These are phyloP conservation scores for Pheosia tremula DNA, from an alignment of 2,888 invertebrate genomes.

Conservation along the genomic window DNA sequence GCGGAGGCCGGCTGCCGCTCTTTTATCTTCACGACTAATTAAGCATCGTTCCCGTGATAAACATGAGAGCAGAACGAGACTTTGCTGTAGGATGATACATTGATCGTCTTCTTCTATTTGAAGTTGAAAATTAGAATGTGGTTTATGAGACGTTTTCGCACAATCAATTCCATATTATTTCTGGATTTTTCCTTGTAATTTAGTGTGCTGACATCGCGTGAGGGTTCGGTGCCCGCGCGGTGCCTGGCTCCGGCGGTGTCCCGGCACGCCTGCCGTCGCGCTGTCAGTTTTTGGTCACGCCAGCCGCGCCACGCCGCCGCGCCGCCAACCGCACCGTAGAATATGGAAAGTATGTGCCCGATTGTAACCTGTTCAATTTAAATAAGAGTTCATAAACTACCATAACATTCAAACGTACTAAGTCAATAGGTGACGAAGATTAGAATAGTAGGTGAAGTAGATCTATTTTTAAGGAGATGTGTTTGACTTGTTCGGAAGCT, in stretches of 20 bases:
- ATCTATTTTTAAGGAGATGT: too few species aligned
- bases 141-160: neutral
- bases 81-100: slow-evolving; percentile 6
- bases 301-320: slow-evolving; percentile 36
- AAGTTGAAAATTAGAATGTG: neutral
- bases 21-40: slow-evolving; percentile 52
- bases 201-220: slow-evolving; percentile 70
- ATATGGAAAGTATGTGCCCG: slow-evolving; percentile 35
- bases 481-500: too few species aligned
- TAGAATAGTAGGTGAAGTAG: too few species aligned
- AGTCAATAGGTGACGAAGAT: too few species aligned
- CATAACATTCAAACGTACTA: neutral
- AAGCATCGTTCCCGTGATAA: slow-evolving; percentile 33
- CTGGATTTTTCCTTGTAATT: slow-evolving; percentile 57
- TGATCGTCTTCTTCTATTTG: neutral
- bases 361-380: slow-evolving; percentile 16
- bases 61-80: slow-evolving; percentile 10
- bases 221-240: slow-evolving; percentile 48
- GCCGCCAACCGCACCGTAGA: slow-evolving; percentile 16
- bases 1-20: slow-evolving; percentile 38
- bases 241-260: slow-evolving; percentile 66
- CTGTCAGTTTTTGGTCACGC: slow-evolving; percentile 78
- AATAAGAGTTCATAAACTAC: slow-evolving; percentile 14
- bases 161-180: slow-evolving; percentile 38
- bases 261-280: slow-evolving; percentile 57